Percentiles rank a stretch among this genome's conserved stretches.
Evolutionary conservation across 2,888 invertebrate genomes (phyloP).

Genomic region (Nebria salina): DNA sequence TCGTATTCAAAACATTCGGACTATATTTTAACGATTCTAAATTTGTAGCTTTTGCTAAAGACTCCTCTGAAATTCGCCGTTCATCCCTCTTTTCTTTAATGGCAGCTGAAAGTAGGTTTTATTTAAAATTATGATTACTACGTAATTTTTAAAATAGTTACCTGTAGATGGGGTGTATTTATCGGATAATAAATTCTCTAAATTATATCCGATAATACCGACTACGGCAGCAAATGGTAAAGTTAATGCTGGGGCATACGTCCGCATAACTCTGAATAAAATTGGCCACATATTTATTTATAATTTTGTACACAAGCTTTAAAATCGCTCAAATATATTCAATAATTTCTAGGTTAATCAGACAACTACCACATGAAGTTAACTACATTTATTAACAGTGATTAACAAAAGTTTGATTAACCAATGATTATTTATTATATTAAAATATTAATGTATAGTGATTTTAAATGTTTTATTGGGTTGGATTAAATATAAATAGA

Average conservation of each 20-base stretch:
- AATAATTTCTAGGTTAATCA: conserved; percentile 3
- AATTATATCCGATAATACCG: conserved; percentile 87
- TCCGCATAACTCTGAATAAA: conserved; percentile 70
- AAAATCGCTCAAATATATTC: background rate
- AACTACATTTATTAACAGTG: background rate
- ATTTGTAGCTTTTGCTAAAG: conserved; percentile 67
- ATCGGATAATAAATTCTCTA: conserved; percentile 79
- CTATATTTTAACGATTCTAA: conserved; percentile 76
- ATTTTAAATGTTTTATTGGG: background rate
- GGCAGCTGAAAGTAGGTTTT: conserved; percentile 66
- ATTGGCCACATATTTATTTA: conserved; percentile 78
- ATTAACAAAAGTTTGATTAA: background rate
- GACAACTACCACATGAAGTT: background rate
- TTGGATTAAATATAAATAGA: background rate
- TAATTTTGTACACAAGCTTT: conserved; percentile 41
- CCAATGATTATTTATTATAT: background rate
- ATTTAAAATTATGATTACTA: conserved; percentile 25
- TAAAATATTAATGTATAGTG: background rate
- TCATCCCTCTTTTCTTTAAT: conserved; percentile 79
- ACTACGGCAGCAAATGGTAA: conserved; percentile 84
- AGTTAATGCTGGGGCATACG: conserved; percentile 82
- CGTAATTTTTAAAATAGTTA: conserved; percentile 60
- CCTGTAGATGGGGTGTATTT: conserved; percentile 79
- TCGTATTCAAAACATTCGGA: conserved; percentile 72
- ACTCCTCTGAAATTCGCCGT: conserved; percentile 70